phyloP scores from a whole-genome alignment of 2,888 invertebrate genomes.

The Pseudococcus viburni region DNA sequence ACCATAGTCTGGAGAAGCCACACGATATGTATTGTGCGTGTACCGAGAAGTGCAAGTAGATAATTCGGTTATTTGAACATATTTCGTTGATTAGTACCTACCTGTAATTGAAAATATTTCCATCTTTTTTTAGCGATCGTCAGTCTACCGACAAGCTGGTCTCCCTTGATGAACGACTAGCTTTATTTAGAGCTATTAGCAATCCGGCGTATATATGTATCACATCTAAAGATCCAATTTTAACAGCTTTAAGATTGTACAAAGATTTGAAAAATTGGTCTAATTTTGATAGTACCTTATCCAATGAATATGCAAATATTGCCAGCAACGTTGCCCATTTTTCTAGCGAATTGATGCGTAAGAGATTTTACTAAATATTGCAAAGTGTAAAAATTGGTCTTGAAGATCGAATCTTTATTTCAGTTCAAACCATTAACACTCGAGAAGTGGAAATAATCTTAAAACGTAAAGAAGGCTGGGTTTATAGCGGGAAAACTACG shows the following conservation, averaged over 20 bases:
- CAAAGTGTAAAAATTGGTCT: not conserved
- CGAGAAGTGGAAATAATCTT: constrained; percentile 80
- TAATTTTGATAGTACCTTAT: not conserved
- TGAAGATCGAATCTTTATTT: not conserved
- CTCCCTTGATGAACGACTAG: constrained; percentile 12
- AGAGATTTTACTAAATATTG: not conserved
- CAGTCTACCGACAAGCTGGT: not conserved
- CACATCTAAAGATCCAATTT: constrained; percentile 33
- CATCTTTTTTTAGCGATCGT: not conserved
- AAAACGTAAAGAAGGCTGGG: constrained; percentile 74
- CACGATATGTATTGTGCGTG: constrained; percentile 19
- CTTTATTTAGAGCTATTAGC: constrained; percentile 34
- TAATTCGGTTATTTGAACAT: not conserved
- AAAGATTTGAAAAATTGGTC: constrained; percentile 48
- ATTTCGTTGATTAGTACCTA: not conserved
- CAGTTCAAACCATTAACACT: constrained; percentile 70
- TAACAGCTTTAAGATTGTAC: constrained; percentile 22
- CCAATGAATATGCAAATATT: constrained; percentile 6
- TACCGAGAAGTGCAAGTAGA: constrained; percentile 7
- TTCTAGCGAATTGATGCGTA: constrained; percentile 29
- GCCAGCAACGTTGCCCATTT: not conserved
- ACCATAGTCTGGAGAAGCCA: not conserved
- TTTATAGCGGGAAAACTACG: constrained; percentile 28
- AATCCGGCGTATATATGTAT: constrained; percentile 31
- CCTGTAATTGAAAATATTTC: not conserved